phyloP scores from a whole-genome alignment of 1,140 invertebrate species.

The Sinonovacula constricta region DNA sequence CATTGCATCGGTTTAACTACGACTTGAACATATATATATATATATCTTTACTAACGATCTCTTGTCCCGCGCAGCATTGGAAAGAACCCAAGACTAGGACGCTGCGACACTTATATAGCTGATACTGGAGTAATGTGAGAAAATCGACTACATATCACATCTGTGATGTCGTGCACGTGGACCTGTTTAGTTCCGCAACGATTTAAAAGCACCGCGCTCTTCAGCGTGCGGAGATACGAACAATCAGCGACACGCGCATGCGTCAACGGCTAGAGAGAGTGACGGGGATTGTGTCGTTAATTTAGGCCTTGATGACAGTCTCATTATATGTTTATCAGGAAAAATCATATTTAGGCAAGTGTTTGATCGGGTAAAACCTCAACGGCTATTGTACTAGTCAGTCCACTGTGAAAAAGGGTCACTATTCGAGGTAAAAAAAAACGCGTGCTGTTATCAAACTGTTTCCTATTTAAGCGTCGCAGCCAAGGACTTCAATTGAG shows the following conservation, averaged over 20 bases:
- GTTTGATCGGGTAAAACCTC: neutral
- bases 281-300: neutral
- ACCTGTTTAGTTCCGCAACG: neutral
- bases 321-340: neutral
- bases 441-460: too few species aligned
- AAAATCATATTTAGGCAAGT: neutral
- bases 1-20: too few species aligned
- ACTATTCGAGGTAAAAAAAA: too few species aligned
- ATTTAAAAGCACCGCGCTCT: neutral
- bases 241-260: neutral
- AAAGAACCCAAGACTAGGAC: too few species aligned
- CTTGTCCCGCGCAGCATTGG: too few species aligned
- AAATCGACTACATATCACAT: neutral
- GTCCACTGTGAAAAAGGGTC: neutral
- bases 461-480: too few species aligned
- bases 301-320: neutral
- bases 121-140: neutral
- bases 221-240: neutral
- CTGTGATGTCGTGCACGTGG: neutral
- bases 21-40: too few species aligned
- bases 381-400: neutral
- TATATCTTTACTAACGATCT: too few species aligned
- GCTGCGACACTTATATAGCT: neutral
- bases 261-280: neutral
- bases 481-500: too few species aligned